Base-by-base conservation (phyloP, 2,797 vertebrate genomes). In the Eremophila alpestris region DNA sequence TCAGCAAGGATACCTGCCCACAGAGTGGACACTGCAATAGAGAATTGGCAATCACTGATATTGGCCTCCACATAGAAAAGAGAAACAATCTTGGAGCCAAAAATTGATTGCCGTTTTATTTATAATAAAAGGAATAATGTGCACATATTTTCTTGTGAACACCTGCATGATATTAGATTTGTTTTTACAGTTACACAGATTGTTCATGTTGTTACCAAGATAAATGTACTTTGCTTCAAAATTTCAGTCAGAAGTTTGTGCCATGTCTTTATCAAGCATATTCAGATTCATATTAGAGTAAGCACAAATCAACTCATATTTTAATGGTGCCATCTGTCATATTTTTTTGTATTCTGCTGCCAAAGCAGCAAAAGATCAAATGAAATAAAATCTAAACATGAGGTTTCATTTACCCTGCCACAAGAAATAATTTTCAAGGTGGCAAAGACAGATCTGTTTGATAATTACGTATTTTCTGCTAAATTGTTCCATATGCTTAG, bases 151-250 rank as follows among this genome's bases (percentile, higher is more conserved):
- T 64, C 71, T 83, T 87, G 48, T 41, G 77, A 90, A 94, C 85
- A 95, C 90, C 90, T 96, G 95, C 80, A 95, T n/a, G 52, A 76
- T 70, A 95, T 96, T 93, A 96, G 74, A 70, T 43, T 91, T 96
- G 79, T 92, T 96, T 96, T 95, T 75, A 90, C 40, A 84, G 74
- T 82, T 87, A 90, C 64, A 77, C 21, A 90, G 73, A 79, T 49
- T 59, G 26, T 59, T 93, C 67, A 54, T 20, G 60, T 32, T 92
- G 70, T 87, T 82, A 93, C 90, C 75, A 90, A 96, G 77, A 94
- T 79, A 95, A 94, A 89, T 5, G 71, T 49, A 75, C 67, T 88
- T 89, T 89, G 16, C 48, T 78, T 90, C 48, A 87, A 88, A 88
- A 82, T 70, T 93, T 89, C 77, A 95, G 62, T 91, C 86, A 81